Conservation (phyloP, 2,113 vertebrate genomes). For the Penelope pileata region DNA sequence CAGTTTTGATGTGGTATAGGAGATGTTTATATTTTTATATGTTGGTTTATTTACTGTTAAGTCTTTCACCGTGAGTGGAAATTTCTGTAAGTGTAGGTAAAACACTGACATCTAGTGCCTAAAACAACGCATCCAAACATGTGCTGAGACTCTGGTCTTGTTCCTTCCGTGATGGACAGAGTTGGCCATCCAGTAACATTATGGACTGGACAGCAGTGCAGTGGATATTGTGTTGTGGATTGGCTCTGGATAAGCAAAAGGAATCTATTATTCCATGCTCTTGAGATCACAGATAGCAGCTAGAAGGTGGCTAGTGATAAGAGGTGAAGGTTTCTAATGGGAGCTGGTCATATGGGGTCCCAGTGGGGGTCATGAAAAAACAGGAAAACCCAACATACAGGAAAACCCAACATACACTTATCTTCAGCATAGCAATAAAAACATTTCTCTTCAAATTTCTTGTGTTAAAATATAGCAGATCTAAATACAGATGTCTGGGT, state of each 20-base stretch:
- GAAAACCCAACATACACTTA: not conserved
- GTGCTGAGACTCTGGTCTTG: rapidly evolving
- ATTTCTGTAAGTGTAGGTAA: slow-evolving; percentile 53
- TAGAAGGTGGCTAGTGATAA: not conserved
- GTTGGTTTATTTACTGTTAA: not conserved
- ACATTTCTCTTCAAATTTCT: not conserved
- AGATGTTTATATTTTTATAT: not conserved
- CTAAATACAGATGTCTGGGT: not conserved
- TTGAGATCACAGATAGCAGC: not conserved
- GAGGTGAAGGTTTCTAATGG: not conserved
- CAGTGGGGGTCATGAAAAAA: rapidly evolving
- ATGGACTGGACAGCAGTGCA: not conserved
- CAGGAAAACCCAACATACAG: not conserved
- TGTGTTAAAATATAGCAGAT: not conserved
- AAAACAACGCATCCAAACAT: not conserved
- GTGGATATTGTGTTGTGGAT: not conserved
- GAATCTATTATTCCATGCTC: not conserved
- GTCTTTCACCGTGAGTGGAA: not conserved
- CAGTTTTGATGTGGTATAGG: not conserved
- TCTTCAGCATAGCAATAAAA: too few relatives aligned
- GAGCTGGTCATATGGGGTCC: not conserved
- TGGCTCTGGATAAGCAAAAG: not conserved
- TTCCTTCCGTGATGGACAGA: not conserved
- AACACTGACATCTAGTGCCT: slow-evolving; percentile 82
- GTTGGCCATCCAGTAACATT: not conserved